Percentiles rank a stretch among this genome's conserved stretches.
Conservation (phyloP, 2,888 invertebrate species). For the Spilarctia lutea region DNA sequence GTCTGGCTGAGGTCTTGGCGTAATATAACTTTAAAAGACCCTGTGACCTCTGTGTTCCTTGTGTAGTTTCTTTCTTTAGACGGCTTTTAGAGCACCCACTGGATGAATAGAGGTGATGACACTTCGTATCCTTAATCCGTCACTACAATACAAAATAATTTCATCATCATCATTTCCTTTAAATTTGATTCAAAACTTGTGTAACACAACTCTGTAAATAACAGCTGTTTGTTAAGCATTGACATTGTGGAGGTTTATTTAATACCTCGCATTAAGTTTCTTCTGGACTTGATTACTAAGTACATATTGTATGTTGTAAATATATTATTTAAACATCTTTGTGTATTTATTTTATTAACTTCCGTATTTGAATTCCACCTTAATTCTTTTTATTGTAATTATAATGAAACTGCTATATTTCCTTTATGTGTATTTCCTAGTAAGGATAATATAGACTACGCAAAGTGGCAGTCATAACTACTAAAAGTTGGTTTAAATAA, state of each 20-base stretch:
- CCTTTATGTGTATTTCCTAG: slow-evolving; percentile 28
- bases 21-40: too few species aligned
- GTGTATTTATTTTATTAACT: neutral
- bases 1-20: too few species aligned
- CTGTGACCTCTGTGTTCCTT: too few species aligned
- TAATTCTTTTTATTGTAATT: neutral
- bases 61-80: too few species aligned
- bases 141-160: neutral
- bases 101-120: too few species aligned
- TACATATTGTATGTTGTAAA: neutral
- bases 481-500: slow-evolving; percentile 20
- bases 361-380: neutral
- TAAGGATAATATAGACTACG: slow-evolving; percentile 32
- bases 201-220: neutral
- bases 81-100: too few species aligned
- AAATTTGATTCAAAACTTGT: neutral
- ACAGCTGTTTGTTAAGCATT: neutral
- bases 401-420: slow-evolving; percentile 1
- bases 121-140: too few species aligned
- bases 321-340: neutral
- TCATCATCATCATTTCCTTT: neutral
- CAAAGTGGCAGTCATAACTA: slow-evolving; percentile 20
- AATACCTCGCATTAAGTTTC: neutral
- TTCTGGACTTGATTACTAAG: neutral
- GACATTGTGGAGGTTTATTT: neutral